Base-by-base conservation (phyloP, 1,140 invertebrate genomes). In the Papilio machaon region DNA sequence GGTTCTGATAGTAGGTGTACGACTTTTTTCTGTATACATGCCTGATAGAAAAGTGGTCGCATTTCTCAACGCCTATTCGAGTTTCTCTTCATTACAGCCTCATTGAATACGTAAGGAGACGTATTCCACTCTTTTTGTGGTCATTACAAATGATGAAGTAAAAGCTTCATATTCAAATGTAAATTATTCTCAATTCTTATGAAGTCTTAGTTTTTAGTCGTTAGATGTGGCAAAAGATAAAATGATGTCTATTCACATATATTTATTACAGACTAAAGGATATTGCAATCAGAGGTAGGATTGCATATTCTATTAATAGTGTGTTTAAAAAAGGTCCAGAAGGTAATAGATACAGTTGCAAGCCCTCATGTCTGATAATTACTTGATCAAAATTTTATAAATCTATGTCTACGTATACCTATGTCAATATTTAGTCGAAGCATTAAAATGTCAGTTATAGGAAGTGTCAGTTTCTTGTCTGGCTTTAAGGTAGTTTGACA, bases 141-240 rank as follows among this genome's bases (percentile, higher is more conserved):
- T 23, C 64, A 70, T 70, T 70, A 70, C 30, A 70, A 70, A 70
- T 38, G 17, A 64, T 64, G 11, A 70, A 70, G 30, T 4, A 70
- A 70, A 70, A 38, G 30, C 30, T 38, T 70, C 35, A 15, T 35
- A 13, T 38, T 70, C 64, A 38, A 70, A 64, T 30, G 13, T 15
- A 35, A 30, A 9, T 23, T 23, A 70, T 70, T 70, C 30, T 11
- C 13, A 70, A 17, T 70, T 17, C 64, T 70, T 30, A 35, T 70
- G 1, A 38, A 35, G 30, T 23, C 35, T 54, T 17, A 54, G 52
- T 54, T 70, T 70, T 70, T 70, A 70, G 30, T 70, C 13, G 30
- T 35, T 67, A 70, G 64, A 4, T 35, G 35, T 15, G 35, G 3
- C 4, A 35, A 35, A 13, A 23, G 11, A 35, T 11, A 23, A 10